Conservation (phyloP, 2,888 invertebrate genomes). For the Iselma pallidipennis region DNA sequence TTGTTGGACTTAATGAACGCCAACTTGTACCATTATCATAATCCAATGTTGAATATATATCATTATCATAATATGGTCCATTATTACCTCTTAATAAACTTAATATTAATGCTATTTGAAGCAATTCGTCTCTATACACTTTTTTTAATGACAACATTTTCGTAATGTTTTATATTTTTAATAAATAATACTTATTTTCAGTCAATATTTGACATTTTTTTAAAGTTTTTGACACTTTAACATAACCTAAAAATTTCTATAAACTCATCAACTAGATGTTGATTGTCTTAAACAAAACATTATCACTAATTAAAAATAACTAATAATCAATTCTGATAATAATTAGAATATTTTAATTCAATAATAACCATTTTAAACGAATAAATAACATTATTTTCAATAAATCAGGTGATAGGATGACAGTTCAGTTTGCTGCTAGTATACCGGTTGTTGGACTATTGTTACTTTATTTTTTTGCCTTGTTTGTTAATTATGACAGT, state of each 20-base stretch:
- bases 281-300: slow-evolving; percentile 4
- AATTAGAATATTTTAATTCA: neutral
- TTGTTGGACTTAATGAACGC: slow-evolving; percentile 62
- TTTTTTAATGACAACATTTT: slow-evolving; percentile 82
- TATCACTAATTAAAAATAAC: slow-evolving; percentile 7
- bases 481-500: slow-evolving; percentile 12
- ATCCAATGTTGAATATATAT: slow-evolving; percentile 54
- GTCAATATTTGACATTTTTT: neutral
- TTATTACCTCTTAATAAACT: slow-evolving; percentile 80
- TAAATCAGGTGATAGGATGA: slow-evolving; percentile 41
- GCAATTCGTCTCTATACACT: slow-evolving; percentile 77
- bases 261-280: neutral
- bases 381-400: slow-evolving; percentile 14
- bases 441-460: slow-evolving; percentile 33
- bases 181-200: neutral
- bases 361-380: neutral
- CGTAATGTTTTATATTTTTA: slow-evolving; percentile 15
- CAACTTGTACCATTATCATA: slow-evolving; percentile 72
- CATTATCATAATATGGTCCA: slow-evolving; percentile 67
- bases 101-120: slow-evolving; percentile 79
- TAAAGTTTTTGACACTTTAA: slow-evolving; percentile 10
- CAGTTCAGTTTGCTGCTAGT: slow-evolving; percentile 30
- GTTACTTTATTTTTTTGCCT: slow-evolving; percentile 2
- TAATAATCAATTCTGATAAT: neutral
- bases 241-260: slow-evolving; percentile 32